Conservation (phyloP, 1,140 invertebrate species). For the Cydia splendana region DNA sequence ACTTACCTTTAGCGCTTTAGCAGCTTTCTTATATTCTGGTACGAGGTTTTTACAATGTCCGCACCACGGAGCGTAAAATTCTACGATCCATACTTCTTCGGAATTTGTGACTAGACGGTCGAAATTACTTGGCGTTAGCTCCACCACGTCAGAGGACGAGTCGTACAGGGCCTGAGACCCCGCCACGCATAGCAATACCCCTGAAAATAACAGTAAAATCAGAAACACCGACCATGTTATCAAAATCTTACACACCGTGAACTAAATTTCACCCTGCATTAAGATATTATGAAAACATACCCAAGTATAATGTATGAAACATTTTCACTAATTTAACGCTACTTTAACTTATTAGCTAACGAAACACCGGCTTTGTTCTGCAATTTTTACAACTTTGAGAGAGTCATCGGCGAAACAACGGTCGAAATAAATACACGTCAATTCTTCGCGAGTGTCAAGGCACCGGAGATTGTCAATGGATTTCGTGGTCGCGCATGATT, state of each 20-base stretch:
- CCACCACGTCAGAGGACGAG: constrained; percentile 91
- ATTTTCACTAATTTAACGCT: constrained; percentile 55
- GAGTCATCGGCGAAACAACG: constrained; percentile 45
- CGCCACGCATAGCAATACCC: constrained; percentile 62
- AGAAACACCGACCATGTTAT: constrained; percentile 50
- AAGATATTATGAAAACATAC: constrained; percentile 66
- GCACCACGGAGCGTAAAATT: constrained; percentile 97
- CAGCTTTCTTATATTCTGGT: constrained; percentile 94
- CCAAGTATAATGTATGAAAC: constrained; percentile 58
- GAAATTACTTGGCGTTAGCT: constrained; percentile 95
- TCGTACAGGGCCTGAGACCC: constrained; percentile 87
- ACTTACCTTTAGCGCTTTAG: constrained; percentile 90
- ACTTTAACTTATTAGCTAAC: constrained; percentile 42
- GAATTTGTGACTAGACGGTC: constrained; percentile 91
- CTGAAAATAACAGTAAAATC: constrained; percentile 55
- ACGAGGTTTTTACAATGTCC: constrained; percentile 91
- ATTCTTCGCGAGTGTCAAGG: constrained; percentile 52
- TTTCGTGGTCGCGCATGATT: constrained; percentile 71
- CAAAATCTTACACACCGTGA: constrained; percentile 39
- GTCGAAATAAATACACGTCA: constrained; percentile 68
- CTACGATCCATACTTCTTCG: constrained; percentile 95
- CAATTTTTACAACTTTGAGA: constrained; percentile 37
- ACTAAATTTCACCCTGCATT: constrained; percentile 51
- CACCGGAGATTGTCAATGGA: constrained; percentile 70
- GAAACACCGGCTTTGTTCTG: constrained; percentile 37